Evolutionary conservation across 2,113 vertebrate genomes (phyloP).

Genomic region (Felis chaus): DNA sequence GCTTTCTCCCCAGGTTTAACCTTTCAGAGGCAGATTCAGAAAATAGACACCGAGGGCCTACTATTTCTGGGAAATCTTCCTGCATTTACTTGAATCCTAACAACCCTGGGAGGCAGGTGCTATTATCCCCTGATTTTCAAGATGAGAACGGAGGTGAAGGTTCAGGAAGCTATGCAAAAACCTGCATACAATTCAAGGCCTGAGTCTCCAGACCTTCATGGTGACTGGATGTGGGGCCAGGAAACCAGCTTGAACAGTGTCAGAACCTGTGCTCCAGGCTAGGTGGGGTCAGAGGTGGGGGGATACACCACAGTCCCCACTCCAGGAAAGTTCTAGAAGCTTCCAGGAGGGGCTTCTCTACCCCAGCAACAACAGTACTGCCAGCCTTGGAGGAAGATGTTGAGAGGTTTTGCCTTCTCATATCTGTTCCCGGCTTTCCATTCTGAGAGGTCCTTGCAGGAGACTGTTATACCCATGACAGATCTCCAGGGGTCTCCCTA

Average conservation of each 20-base stretch:
- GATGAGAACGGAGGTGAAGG: not conserved
- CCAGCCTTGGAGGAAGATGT: not conserved
- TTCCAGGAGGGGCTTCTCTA: not conserved
- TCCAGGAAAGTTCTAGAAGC: not conserved
- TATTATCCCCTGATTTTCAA: not conserved
- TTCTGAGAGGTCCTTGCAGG: rapidly evolving
- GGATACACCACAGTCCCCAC: not conserved
- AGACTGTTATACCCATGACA: not conserved
- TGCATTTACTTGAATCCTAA: not conserved
- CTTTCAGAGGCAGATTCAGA: not conserved
- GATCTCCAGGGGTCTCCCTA: not conserved
- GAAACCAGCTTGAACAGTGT: not conserved
- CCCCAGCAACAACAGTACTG: not conserved
- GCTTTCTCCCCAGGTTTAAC: not conserved
- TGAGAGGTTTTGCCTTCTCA: not conserved
- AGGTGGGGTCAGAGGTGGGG: not conserved
- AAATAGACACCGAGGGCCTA: not conserved
- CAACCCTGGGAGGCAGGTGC: not conserved
- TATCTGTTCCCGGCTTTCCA: not conserved
- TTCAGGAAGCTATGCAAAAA: not conserved
- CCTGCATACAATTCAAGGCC: not conserved
- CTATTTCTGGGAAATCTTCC: not conserved
- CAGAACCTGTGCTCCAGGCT: not conserved
- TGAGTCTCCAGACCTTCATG: not conserved
- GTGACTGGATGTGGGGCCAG: not conserved